phyloP scores from a whole-genome alignment of 2,797 vertebrate genomes.

The Thamnophis elegans region DNA sequence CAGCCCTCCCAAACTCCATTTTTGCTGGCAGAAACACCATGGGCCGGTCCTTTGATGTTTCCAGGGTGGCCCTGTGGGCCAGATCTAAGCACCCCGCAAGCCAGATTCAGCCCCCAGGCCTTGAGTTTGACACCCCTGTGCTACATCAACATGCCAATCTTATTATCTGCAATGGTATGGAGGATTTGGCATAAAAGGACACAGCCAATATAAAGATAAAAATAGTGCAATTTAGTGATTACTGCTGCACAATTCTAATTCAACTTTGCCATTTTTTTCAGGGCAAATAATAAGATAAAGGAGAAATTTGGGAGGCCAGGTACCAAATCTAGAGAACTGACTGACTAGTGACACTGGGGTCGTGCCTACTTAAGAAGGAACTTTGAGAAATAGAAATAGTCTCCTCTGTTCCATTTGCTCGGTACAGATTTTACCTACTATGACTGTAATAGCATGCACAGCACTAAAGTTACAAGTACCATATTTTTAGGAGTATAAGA shows the following conservation, averaged over 20 bases:
- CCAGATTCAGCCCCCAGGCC: too few relatives aligned
- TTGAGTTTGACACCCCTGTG: too few relatives aligned
- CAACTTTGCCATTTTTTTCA: not conserved
- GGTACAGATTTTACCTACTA: not conserved
- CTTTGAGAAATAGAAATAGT: not conserved
- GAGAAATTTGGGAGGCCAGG: not conserved
- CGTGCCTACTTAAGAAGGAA: not conserved
- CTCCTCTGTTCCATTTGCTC: not conserved
- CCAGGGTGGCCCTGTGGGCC: too few relatives aligned
- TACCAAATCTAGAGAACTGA: not conserved
- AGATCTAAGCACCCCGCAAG: too few relatives aligned
- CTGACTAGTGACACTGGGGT: not conserved
- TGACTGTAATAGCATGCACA: not conserved
- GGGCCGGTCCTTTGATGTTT: too few relatives aligned
- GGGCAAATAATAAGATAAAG: not conserved
- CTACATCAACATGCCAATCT: slow-evolving; percentile 6
- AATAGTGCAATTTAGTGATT: not conserved
- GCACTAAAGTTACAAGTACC: not conserved
- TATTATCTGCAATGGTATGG: not conserved
- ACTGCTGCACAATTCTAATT: not conserved
- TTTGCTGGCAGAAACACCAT: too few relatives aligned
- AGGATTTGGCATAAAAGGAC: not conserved
- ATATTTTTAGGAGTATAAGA: too few relatives aligned
- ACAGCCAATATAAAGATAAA: not conserved
- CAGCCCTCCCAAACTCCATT: too few relatives aligned